phyloP scores from a whole-genome alignment of 2,888 invertebrate species.

The Steinernema scapterisci region DNA sequence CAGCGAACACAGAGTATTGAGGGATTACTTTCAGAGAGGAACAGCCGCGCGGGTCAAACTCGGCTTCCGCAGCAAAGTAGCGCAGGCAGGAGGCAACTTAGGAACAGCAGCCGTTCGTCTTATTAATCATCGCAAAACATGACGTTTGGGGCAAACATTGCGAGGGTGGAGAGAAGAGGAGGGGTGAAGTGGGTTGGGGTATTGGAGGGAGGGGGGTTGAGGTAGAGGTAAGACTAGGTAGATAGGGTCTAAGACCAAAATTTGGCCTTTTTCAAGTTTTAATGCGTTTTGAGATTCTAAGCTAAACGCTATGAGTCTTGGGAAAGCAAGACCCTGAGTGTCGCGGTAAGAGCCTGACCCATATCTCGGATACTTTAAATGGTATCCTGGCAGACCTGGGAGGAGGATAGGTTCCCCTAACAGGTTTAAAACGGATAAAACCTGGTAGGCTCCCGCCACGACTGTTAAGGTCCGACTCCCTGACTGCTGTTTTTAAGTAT shows the following conservation, averaged over 20 bases:
- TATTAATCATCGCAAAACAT: slow-evolving; percentile 31
- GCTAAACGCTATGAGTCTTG: too few species aligned
- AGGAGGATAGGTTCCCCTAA: too few species aligned
- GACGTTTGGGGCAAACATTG: slow-evolving; percentile 10
- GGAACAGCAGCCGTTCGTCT: slow-evolving; percentile 23
- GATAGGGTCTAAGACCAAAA: not conserved
- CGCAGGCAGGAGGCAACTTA: too few species aligned
- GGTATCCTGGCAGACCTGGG: too few species aligned
- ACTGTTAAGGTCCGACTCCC: too few species aligned
- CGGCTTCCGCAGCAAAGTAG: not conserved
- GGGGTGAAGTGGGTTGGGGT: not conserved
- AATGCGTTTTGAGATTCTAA: not conserved
- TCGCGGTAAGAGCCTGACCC: too few species aligned
- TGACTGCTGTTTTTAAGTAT: too few species aligned
- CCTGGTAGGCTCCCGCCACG: too few species aligned
- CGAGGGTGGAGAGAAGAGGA: not conserved
- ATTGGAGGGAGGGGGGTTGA: not conserved
- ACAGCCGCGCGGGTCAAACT: slow-evolving; percentile 31
- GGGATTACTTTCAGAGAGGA: slow-evolving; percentile 28
- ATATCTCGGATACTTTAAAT: too few species aligned
- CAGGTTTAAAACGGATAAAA: too few species aligned
- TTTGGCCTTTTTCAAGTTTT: not conserved
- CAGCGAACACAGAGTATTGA: slow-evolving; percentile 1
- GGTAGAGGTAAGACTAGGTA: not conserved
- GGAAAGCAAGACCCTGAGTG: too few species aligned